Evolutionary conservation across 2,797 vertebrate species (phyloP), one percentile per base, ranked within the genome.

Genomic region (Gila robusta): DNA sequence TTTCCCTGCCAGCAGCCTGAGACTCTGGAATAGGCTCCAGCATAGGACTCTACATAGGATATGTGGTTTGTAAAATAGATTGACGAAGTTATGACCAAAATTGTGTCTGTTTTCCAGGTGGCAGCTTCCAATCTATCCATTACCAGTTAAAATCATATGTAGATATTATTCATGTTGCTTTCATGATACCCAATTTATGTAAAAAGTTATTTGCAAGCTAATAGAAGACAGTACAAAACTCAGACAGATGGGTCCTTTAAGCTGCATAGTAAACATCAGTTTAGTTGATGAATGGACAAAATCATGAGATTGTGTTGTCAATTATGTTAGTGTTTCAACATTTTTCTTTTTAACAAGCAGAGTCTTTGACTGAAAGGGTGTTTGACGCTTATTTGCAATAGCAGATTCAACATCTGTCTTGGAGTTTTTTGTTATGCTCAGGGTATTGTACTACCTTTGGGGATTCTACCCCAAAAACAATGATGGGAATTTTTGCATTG

Each of bases 401-500:
- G 78, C 70, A 66, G 21, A 69, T 70, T 76, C 10, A 28, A 76
- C 86, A 87, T 87, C 83, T 89, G 88, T 85, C 35, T n/a, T 72
- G 17, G 39, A 80, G 32, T 67, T 69, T 89, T 88, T 90, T 89
- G 84, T 89, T 83, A 52, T 64, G 16, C 67, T 88, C 66, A 82
- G 79, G 62, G 73, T 54, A 67, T 85, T 81, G 79, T 49, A 59
- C 79, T 79, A 79, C 80, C 35, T 85, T 85, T 83, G 79, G 79
- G 69, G 85, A 89, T 82, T 84, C 64, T 26, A 59, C 73, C 41
- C 44, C 44, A 70, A 86, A 88, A 84, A 85, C 86, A 78, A 62
- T 81, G 67, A 73, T 81, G 79, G 77, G 84, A 82, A 83, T 88
- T 80, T 47, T 81, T 44, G 54, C 79, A 82, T 86, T 81, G 67